Conservation (phyloP, 2,888 invertebrate species). For the Aspidiotus destructor region DNA sequence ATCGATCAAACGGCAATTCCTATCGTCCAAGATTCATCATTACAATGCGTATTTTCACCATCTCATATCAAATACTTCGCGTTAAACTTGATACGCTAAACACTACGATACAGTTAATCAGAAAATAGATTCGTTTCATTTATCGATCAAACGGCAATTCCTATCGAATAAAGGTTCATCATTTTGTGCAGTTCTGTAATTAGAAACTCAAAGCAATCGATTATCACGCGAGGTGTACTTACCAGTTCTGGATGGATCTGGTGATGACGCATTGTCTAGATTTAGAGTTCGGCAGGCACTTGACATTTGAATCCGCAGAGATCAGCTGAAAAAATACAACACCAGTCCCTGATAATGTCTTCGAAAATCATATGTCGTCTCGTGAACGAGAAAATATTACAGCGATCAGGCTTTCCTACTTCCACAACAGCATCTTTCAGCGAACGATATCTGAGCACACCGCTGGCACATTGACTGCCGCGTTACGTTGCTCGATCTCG, state of each 20-base stretch:
- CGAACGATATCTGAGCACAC: too few relatives aligned
- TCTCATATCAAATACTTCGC: background rate
- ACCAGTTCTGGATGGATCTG: slow-evolving; percentile 6
- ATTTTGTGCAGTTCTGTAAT: background rate
- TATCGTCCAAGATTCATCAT: slow-evolving; percentile 9
- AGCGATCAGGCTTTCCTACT: too few relatives aligned
- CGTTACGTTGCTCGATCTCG: too few relatives aligned
- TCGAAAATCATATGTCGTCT: too few relatives aligned
- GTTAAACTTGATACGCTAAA: background rate
- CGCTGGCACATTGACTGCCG: too few relatives aligned
- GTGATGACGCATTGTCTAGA: slow-evolving; percentile 16
- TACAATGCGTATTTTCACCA: background rate
- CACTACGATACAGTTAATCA: slow-evolving; percentile 1
- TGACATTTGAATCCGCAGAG: slow-evolving; percentile 22
- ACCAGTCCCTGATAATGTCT: background rate
- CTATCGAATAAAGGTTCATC: slow-evolving; percentile 8
- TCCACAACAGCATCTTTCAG: too few relatives aligned
- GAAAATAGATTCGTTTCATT: slow-evolving; percentile 1
- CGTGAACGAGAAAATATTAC: too few relatives aligned
- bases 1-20: slow-evolving; percentile 13
- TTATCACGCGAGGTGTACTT: background rate
- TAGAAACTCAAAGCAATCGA: background rate
- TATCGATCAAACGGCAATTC: slow-evolving; percentile 16
- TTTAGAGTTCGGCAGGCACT: slow-evolving; percentile 20
- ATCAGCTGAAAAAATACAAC: background rate